Conservation (phyloP, 1,140 invertebrate genomes). For the Eupeodes corollae region DNA sequence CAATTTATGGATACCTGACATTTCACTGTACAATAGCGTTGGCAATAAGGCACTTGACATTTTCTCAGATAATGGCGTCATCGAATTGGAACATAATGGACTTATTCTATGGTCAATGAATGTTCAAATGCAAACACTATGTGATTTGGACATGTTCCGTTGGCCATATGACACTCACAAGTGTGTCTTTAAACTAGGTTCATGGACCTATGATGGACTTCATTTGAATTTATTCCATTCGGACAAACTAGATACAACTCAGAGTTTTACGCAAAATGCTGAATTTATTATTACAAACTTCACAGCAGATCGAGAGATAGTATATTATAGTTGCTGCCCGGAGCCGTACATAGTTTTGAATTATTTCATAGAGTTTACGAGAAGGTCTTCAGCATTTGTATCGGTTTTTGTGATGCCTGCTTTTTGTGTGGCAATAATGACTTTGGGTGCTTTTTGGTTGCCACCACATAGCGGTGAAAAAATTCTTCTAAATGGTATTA, state of each 20-base stretch:
- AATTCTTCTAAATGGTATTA: slow-evolving; percentile 43
- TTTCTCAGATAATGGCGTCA: slow-evolving; percentile 49
- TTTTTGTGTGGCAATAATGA: slow-evolving; percentile 46
- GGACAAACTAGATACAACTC: no score
- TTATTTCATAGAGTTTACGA: slow-evolving; percentile 41
- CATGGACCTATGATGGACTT: slow-evolving; percentile 54
- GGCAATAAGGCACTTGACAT: slow-evolving; percentile 33
- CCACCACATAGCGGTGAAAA: slow-evolving; percentile 49
- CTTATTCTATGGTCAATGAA: slow-evolving; percentile 54
- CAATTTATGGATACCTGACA: slow-evolving; percentile 54
- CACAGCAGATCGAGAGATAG: slow-evolving; percentile 27
- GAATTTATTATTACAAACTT: slow-evolving; percentile 44
- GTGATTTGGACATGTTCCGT: slow-evolving; percentile 46
- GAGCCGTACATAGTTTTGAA: slow-evolving; percentile 43
- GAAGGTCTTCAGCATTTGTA: slow-evolving; percentile 45
- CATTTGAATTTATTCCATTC: slow-evolving; percentile 45
- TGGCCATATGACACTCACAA: slow-evolving; percentile 59
- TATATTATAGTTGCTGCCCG: slow-evolving; percentile 42
- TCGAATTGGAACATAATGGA: slow-evolving; percentile 48
- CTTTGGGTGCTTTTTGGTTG: slow-evolving; percentile 47
- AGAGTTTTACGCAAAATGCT: slow-evolving; percentile 27
- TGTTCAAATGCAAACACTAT: slow-evolving; percentile 48
- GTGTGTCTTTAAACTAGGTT: slow-evolving; percentile 49
- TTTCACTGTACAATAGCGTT: slow-evolving; percentile 48
- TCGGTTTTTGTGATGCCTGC: slow-evolving; percentile 46